Base-by-base conservation (phyloP, 1,140 invertebrate genomes). In the Lepidurus arcticus region DNA sequence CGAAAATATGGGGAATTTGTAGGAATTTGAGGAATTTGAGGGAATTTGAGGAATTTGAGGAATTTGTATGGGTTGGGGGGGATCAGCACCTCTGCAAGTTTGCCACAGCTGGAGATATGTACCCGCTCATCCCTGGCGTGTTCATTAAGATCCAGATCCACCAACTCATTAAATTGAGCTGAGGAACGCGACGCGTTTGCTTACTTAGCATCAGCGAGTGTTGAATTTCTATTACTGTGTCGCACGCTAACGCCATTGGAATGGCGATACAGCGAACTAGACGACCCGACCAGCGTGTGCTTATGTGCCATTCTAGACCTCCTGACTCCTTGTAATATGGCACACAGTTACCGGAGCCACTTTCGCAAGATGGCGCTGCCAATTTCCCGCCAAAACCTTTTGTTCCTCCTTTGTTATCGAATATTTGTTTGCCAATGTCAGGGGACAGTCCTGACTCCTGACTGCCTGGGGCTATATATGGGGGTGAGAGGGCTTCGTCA, bases 161-260 rank as follows among this genome's bases (percentile, higher is more conserved):
- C 16, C 21, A 21, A 65, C 53, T 65, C 53, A 21, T 65, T 65
- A 65, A 65, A 13, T n/a, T 16, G 53, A 65, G 53, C 53, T 65
- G 53, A 65, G 53, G 7, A 65, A 65, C 53, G 5, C 21, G 53
- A 65, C 7, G 53, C 53, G 53, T 65, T 65, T 65, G 53, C 13
- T 65, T 11, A 65, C 21, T 21, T 65, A 65, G 53, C 53, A 65
- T 21, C 53, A 4, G 21, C 47, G 47, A 65, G 53, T 65, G 53
- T 21, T 65, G 53, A 65, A 65, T 65, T 65, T 65, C 53, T 65
- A 65, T 65, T 65, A 65, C 53, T 65, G 53, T 65, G 16, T 65
- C 53, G 53, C 53, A 65, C 53, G 53, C 53, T 65, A 34, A 34
- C 34, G 34, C 34, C 34, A 34, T 34, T 3, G 34, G 34, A 34